phyloP scores from a whole-genome alignment of 2,113 vertebrate species.

The Taurulus bubalis region DNA sequence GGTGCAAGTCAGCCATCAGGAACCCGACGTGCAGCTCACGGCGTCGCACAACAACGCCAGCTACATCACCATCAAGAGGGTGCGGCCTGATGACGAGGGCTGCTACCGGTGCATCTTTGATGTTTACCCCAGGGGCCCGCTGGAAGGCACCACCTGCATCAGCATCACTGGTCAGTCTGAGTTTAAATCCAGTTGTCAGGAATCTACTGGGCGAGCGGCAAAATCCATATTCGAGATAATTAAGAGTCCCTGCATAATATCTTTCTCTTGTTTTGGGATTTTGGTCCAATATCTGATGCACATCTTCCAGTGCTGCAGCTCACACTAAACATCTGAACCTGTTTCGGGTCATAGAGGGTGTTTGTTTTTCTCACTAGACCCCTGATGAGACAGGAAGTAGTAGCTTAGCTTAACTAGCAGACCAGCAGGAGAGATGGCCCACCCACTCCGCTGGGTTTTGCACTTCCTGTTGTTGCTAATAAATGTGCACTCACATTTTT shows the following conservation, averaged over 20 bases:
- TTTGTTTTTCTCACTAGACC: slow-evolving; percentile 24
- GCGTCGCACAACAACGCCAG: slow-evolving; percentile 53
- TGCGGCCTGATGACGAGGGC: slow-evolving; percentile 64
- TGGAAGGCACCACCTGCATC: slow-evolving; percentile 75
- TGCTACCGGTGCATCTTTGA: slow-evolving; percentile 84
- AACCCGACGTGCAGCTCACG: slow-evolving; percentile 58
- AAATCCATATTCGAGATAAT: no score
- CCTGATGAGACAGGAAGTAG: slow-evolving; percentile 37
- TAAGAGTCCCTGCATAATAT: no score
- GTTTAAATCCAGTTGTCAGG: no score
- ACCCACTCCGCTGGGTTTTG: slow-evolving; percentile 6
- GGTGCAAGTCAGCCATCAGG: slow-evolving; percentile 31
- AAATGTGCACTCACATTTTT: slow-evolving; percentile 19
- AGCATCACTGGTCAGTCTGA: slow-evolving; percentile 67
- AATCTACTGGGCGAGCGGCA: no score
- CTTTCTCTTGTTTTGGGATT: background rate
- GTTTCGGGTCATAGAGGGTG: slow-evolving; percentile 1
- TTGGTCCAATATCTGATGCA: no score
- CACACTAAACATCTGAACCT: slow-evolving; percentile 8
- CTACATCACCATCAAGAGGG: slow-evolving; percentile 72
- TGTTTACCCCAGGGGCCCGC: slow-evolving; percentile 69
- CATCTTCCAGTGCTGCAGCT: background rate
- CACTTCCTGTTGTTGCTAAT: slow-evolving; percentile 39
- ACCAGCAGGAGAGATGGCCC: slow-evolving; percentile 22
- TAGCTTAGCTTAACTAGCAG: slow-evolving; percentile 8